Evolutionary conservation across 2,888 invertebrate genomes (phyloP).

Genomic region (Ellobium chinense): DNA sequence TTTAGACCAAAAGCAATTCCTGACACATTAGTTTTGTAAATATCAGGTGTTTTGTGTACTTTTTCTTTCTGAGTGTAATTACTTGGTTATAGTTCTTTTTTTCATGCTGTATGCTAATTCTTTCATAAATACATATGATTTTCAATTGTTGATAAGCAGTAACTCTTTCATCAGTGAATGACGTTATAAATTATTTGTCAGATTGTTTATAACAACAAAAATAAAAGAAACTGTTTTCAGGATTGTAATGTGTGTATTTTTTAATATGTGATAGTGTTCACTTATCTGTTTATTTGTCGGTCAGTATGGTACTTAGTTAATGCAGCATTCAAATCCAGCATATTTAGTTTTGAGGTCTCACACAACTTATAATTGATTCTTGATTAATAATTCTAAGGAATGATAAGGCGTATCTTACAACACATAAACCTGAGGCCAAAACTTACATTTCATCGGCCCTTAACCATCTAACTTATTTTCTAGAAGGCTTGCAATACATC

Average conservation of each 20-base stretch:
- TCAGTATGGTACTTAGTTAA: too few species aligned
- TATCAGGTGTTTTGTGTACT: slow-evolving; percentile 17
- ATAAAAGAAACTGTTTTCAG: slow-evolving; percentile 18
- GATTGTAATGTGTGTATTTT: neutral
- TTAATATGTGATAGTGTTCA: too few species aligned
- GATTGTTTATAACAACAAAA: slow-evolving; percentile 24
- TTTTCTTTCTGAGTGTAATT: neutral
- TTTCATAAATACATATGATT: slow-evolving; percentile 14
- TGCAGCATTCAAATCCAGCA: too few species aligned
- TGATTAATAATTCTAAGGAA: too few species aligned
- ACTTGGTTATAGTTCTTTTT: neutral
- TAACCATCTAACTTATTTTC: too few species aligned
- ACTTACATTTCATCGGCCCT: too few species aligned
- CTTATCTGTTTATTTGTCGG: too few species aligned
- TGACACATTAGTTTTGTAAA: slow-evolving; percentile 36
- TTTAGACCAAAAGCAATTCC: slow-evolving; percentile 36
- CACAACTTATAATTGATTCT: too few species aligned
- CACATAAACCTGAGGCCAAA: too few species aligned
- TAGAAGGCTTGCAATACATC: too few species aligned
- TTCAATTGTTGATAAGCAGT: slow-evolving; percentile 37
- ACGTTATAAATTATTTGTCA: slow-evolving; percentile 32
- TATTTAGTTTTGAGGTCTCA: too few species aligned
- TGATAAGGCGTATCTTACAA: too few species aligned
- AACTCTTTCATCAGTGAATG: slow-evolving; percentile 36
- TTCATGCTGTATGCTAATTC: neutral